These are phyloP conservation scores for Scaeva pyrastri DNA, from an alignment of 2,888 invertebrate genomes.

Conservation along the genomic window DNA sequence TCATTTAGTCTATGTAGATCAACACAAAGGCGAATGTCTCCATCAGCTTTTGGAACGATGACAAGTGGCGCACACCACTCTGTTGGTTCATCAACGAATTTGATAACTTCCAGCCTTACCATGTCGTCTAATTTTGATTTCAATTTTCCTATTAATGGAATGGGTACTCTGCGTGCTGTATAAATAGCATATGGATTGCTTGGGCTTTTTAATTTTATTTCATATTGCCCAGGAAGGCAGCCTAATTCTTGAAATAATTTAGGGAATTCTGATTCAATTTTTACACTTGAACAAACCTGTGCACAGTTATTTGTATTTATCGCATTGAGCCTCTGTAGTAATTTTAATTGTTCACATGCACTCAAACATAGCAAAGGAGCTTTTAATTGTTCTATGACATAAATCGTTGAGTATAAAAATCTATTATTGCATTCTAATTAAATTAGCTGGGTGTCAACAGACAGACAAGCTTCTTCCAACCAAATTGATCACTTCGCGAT, in stretches of 20 bases:
- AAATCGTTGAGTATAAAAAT: constrained; percentile 9
- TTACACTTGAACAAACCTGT: not conserved
- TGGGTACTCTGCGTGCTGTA: constrained; percentile 22
- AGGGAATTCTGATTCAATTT: constrained; percentile 7
- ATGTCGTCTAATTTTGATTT: constrained; percentile 48
- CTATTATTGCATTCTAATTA: not conserved
- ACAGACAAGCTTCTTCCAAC: too few species aligned
- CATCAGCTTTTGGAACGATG: constrained; percentile 35
- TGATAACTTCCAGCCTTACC: constrained; percentile 37
- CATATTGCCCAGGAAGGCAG: constrained; percentile 2
- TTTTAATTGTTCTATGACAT: constrained; percentile 15
- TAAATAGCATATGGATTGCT: constrained; percentile 24
- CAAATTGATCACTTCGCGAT: too few species aligned
- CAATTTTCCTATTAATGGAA: constrained; percentile 25
- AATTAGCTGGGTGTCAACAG: too few species aligned
- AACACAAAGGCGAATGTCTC: constrained; percentile 23
- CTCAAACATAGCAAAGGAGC: constrained; percentile 6
- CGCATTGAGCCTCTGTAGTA: not conserved
- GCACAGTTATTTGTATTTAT: not conserved
- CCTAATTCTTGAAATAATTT: constrained; percentile 9
- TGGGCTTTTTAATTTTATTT: constrained; percentile 22
- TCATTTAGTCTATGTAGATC: constrained; percentile 13
- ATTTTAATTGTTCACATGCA: constrained; percentile 19
- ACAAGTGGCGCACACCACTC: constrained; percentile 55
- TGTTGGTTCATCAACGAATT: constrained; percentile 39